Evolutionary conservation across 1,140 invertebrate species (phyloP).

Genomic region (Holotrichia oblita): DNA sequence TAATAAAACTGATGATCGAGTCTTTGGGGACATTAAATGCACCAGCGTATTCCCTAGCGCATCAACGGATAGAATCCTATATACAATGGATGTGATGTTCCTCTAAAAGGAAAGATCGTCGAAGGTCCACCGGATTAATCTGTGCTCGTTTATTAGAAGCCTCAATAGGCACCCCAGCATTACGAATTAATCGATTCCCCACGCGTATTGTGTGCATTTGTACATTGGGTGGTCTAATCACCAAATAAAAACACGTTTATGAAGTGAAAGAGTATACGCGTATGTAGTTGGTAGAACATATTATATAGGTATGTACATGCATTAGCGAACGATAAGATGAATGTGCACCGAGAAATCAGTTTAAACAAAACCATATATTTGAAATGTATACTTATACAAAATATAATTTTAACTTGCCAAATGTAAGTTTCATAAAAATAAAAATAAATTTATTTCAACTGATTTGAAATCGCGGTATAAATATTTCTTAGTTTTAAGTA

Average conservation of each 20-base stretch:
- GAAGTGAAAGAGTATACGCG: no score
- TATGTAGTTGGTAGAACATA: no score
- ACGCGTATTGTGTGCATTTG: neutral
- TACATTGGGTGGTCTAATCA: slow-evolving; percentile 22
- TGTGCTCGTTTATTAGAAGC: slow-evolving; percentile 46
- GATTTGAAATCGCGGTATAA: no score
- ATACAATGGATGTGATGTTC: slow-evolving; percentile 41
- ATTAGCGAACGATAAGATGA: no score
- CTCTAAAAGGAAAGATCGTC: slow-evolving; percentile 46
- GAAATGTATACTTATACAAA: no score
- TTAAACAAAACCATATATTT: no score
- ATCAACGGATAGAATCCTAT: slow-evolving; percentile 40
- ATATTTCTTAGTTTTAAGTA: no score
- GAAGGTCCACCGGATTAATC: slow-evolving; percentile 46
- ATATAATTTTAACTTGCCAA: no score
- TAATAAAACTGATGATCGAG: slow-evolving; percentile 28
- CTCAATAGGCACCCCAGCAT: slow-evolving; percentile 43
- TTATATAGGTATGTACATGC: no score
- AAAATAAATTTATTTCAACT: no score
- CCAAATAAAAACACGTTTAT: slow-evolving; percentile 20
- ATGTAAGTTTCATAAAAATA: no score
- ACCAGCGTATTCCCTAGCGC: slow-evolving; percentile 37
- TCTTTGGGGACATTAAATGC: slow-evolving; percentile 19
- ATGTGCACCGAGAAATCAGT: no score
- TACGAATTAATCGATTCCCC: slow-evolving; percentile 44